Percentiles rank a stretch among this genome's conserved stretches.
These are phyloP conservation scores for Plectropomus leopardus DNA, from an alignment of 2,113 vertebrate genomes.

Conservation along the genomic window DNA sequence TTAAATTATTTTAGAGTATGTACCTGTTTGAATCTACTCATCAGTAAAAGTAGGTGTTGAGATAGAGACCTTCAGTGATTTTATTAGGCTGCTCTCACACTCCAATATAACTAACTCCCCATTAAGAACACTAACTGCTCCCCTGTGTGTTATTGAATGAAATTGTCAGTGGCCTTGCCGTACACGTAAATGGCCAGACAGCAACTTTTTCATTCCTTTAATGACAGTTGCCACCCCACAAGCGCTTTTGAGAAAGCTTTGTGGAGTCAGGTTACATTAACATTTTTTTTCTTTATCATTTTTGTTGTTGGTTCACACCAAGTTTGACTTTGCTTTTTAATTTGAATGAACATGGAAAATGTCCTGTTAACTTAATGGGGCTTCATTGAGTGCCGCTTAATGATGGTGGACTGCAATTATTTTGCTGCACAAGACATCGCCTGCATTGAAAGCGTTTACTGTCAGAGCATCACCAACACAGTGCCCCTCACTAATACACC, in stretches of 20 bases:
- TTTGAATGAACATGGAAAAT: conserved; percentile 33
- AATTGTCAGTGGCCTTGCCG: conserved; percentile 57
- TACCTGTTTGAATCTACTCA: conserved; percentile 28
- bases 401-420: conserved; percentile 29
- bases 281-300: background rate
- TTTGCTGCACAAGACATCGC: conserved; percentile 3
- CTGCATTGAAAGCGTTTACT: conserved; percentile 44
- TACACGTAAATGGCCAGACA: conserved; percentile 46
- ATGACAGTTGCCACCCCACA: conserved; percentile 28
- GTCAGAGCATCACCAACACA: conserved; percentile 13
- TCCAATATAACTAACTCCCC: conserved; percentile 61
- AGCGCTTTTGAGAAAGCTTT: conserved; percentile 33
- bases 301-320: conserved; percentile 18
- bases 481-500: background rate
- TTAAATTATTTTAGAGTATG: conserved; percentile 30
- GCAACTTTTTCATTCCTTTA: conserved; percentile 52
- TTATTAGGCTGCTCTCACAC: conserved; percentile 46
- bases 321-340: conserved; percentile 57
- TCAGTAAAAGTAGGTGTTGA: conserved; percentile 37
- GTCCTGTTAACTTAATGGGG: conserved; percentile 43
- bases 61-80: conserved; percentile 40
- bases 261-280: conserved; percentile 31
- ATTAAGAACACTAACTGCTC: conserved; percentile 63
- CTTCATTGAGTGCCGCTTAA: conserved; percentile 42
- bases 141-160: conserved; percentile 54